These are phyloP conservation scores for Paradisaea rubra DNA, from an alignment of 2,113 vertebrate species.

Conservation along the genomic window DNA sequence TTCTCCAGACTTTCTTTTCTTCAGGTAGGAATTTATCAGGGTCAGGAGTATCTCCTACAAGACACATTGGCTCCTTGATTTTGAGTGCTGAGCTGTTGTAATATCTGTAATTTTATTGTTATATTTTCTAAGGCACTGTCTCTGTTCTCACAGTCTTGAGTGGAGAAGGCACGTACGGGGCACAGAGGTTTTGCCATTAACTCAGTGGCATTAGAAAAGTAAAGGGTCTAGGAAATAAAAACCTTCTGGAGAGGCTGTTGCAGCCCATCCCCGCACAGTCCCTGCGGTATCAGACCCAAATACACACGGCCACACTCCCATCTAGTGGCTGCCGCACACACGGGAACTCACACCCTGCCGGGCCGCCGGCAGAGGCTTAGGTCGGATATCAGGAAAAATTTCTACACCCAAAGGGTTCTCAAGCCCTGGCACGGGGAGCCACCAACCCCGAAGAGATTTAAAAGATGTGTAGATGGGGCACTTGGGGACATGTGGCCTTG, in stretches of 20 bases:
- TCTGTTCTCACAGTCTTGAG: neutral
- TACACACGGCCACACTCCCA: neutral
- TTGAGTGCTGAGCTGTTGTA: neutral
- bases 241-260: neutral
- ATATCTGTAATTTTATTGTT: neutral
- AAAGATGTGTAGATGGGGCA: neutral
- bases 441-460: neutral
- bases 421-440: neutral
- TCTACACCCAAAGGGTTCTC: neutral
- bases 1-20: neutral
- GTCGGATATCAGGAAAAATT: neutral
- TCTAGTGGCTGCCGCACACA: slow-evolving; percentile 3
- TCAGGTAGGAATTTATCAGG: neutral
- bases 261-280: fast-evolving
- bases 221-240: neutral
- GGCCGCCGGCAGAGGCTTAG: neutral
- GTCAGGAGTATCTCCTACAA: neutral
- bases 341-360: neutral
- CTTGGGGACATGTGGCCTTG: neutral
- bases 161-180: neutral
- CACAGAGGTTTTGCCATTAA: neutral
- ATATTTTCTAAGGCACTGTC: neutral
- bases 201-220: neutral
- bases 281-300: fast-evolving
- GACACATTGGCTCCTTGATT: neutral